Conservation (phyloP, 2,888 invertebrate genomes). For the Tiphia femorata region DNA sequence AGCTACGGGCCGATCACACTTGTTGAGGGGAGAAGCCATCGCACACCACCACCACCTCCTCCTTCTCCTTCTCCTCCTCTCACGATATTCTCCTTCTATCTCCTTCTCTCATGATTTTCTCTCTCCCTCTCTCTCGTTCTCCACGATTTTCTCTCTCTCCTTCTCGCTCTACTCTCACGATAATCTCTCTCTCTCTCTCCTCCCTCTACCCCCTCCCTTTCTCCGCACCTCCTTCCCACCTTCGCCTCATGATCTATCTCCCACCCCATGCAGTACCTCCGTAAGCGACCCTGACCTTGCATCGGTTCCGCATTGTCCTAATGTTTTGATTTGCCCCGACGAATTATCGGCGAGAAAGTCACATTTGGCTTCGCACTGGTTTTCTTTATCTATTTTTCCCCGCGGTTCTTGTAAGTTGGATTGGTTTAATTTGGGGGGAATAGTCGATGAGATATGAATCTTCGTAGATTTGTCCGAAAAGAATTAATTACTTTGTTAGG, state of each 20-base stretch:
- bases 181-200: constrained; percentile 25
- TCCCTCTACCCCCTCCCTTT: constrained; percentile 22
- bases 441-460: too few species aligned
- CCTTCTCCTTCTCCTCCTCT: constrained; percentile 14
- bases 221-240: constrained; percentile 35
- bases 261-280: constrained; percentile 35
- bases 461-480: too few species aligned
- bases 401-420: too few species aligned
- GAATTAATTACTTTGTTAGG: too few species aligned
- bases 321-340: constrained; percentile 48
- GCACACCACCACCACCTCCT: constrained; percentile 25
- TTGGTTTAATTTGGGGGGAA: too few species aligned
- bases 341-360: too few species aligned
- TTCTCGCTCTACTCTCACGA: too few species aligned
- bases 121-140: too few species aligned
- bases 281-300: constrained; percentile 69
- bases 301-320: constrained; percentile 66
- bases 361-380: too few species aligned
- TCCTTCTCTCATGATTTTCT: too few species aligned
- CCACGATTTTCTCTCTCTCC: too few species aligned
- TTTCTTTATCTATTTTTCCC: too few species aligned
- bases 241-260: constrained; percentile 46
- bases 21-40: constrained; percentile 54
- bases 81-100: constrained; percentile 7
- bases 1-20: constrained; percentile 54